phyloP scores from a whole-genome alignment of 1,140 invertebrate genomes.

The Papilio polytes region DNA sequence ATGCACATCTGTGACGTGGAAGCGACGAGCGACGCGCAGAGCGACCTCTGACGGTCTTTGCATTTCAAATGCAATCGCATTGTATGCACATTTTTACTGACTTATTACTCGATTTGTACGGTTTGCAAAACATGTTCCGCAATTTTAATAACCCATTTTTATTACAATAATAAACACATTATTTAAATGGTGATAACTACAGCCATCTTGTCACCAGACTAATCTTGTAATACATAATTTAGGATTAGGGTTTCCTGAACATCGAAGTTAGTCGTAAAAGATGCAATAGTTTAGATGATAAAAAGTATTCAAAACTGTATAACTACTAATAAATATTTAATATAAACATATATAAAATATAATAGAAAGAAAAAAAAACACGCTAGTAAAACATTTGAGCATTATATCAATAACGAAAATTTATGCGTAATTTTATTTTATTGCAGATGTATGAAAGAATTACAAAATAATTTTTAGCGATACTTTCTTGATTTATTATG shows the following conservation, averaged over 20 bases:
- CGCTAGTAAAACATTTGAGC: too few species aligned
- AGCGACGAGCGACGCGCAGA: slow-evolving; percentile 63
- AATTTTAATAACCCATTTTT: not conserved
- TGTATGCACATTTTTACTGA: slow-evolving; percentile 83
- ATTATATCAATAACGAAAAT: too few species aligned
- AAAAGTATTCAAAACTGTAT: too few species aligned
- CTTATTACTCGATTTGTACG: slow-evolving; percentile 77
- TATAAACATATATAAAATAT: too few species aligned
- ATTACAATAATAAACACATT: not conserved
- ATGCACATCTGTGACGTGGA: slow-evolving; percentile 55
- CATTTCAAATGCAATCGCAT: slow-evolving; percentile 79
- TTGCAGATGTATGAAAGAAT: too few species aligned
- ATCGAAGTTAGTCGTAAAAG: too few species aligned
- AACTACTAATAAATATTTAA: too few species aligned
- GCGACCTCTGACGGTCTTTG: slow-evolving; percentile 72
- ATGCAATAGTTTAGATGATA: too few species aligned
- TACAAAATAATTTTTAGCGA: too few species aligned
- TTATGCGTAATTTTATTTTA: too few species aligned
- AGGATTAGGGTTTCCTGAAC: too few species aligned
- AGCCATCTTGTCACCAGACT: not conserved
- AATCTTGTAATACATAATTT: not conserved
- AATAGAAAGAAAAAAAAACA: too few species aligned
- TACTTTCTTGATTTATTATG: slow-evolving; percentile 44
- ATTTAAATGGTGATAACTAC: not conserved
- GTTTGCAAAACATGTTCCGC: slow-evolving; percentile 53